A percentile compares a stretch with the other conserved stretches of the same genome.
phyloP scores from a whole-genome alignment of 2,113 vertebrate genomes.

The Nothocercus nigrocapillus region DNA sequence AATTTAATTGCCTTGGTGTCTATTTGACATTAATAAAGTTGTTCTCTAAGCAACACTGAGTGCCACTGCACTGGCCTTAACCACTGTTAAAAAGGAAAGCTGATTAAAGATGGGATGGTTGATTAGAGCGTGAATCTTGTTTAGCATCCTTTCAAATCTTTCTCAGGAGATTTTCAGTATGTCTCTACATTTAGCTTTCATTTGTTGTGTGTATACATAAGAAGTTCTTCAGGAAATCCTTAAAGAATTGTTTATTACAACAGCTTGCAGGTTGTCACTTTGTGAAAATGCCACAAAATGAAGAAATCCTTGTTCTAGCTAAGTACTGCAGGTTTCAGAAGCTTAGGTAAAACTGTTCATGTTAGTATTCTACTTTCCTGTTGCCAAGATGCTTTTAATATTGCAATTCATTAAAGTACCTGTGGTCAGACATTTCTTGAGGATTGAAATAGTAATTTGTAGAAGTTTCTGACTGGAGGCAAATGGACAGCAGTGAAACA shows the following conservation, averaged over 20 bases:
- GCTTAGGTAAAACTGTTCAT: not conserved
- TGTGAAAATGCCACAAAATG: not conserved
- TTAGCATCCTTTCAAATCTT: not conserved
- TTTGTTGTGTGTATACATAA: not conserved
- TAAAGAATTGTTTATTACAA: not conserved
- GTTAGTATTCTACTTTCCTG: not conserved
- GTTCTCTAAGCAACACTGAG: not conserved
- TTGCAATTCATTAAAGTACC: rapidly evolving
- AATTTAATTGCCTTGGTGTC: not conserved
- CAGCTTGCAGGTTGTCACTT: not conserved
- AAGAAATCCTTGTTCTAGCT: not conserved
- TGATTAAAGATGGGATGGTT: not conserved
- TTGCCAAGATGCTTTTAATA: not conserved
- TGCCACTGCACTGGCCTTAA: not conserved
- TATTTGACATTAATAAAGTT: not conserved
- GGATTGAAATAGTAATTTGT: not conserved
- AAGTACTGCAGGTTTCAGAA: not conserved
- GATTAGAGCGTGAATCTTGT: not conserved
- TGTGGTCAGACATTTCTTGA: not conserved
- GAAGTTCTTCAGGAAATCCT: not conserved
- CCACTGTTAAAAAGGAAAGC: not conserved
- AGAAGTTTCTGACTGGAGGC: not conserved
- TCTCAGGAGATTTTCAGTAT: not conserved
- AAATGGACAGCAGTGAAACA: not conserved
- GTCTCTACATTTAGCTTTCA: not conserved